phyloP scores from a whole-genome alignment of 53 echinoderm and acorn worm species.

The Echinometra lucunter region DNA sequence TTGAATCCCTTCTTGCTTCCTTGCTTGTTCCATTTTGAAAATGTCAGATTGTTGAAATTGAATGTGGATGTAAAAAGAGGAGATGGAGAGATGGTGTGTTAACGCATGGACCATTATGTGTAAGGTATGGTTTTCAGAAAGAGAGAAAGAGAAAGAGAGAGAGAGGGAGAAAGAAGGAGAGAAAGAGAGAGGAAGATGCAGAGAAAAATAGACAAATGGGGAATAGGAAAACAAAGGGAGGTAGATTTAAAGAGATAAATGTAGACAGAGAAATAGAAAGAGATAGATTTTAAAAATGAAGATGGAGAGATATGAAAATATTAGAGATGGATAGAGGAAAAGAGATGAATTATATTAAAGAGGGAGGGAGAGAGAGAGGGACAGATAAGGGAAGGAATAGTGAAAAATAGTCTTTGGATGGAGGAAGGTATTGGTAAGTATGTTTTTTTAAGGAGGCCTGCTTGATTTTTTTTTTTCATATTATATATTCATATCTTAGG shows the following conservation, averaged over 20 bases:
- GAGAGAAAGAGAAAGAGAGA: neutral
- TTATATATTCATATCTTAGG: neutral
- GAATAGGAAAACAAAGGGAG: neutral
- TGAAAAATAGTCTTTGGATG: neutral
- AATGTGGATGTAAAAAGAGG: neutral
- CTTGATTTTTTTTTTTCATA: neutral
- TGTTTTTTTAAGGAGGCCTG: neutral
- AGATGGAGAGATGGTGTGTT: conserved; percentile 1
- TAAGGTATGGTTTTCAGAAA: no score
- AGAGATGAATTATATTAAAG: neutral
- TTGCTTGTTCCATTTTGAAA: neutral
- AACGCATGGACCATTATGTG: neutral
- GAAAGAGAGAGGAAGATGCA: neutral
- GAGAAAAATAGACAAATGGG: neutral
- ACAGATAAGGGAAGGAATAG: neutral
- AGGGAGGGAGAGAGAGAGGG: neutral
- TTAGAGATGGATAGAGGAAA: neutral
- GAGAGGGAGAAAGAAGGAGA: neutral
- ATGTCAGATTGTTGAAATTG: neutral
- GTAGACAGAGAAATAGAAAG: neutral
- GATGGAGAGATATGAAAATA: neutral
- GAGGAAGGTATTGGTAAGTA: neutral
- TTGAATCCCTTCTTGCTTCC: neutral
- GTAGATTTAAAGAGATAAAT: neutral
- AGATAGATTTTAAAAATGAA: no score